Evolutionary conservation across 2,113 vertebrate genomes (phyloP), one percentile per base, ranked within the genome.

Genomic region (Synchiropus splendidus): DNA sequence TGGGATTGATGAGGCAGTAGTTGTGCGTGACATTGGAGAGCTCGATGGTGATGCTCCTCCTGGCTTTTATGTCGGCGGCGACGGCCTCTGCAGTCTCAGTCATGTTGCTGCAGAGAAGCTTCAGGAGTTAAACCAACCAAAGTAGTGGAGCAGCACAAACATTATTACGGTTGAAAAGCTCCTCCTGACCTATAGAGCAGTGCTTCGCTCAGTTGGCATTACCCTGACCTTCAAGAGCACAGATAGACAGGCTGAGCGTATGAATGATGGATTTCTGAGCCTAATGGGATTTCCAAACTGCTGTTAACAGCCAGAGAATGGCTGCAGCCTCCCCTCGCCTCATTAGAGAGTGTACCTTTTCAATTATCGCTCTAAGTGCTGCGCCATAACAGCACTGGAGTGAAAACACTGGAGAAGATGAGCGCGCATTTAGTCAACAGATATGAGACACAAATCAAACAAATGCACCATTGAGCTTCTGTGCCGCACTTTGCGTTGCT

Each of bases 1-100:
- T 83, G 16, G 83, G 83, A 58, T 78, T 81, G 10, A 84, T 12
- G 44, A 85, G 63, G 54, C 72, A 78, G 63, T 80, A 83, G 51
- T 45, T 78, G 37, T 42, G 75, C 9, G 80, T 79, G 49, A 78
- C 0, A 32, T 84, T 85, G 31, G 48, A 36, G 51, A 85, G 78
- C 70, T 85, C 81, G 5, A 85, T 61, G 31, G 65, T 79, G 5
- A 61, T 51, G 21, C 73, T 79, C 34, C 81, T 79, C 36, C 10
- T 78, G 48, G 60, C 72, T 40, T 4, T 13, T 36, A 83, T 64
- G 11, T 73, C 70, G 14, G 75, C 77, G 15, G 75, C 72, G 6
- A 77, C 57, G 9, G 71, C 72, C 74, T 81, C 83, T 2, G 81
- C 81, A 18, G 78, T 59, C 65, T 84, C 78, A 1, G 68, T 39